phyloP scores from a whole-genome alignment of 2,113 vertebrate genomes.

The Hystrix brachyura region DNA sequence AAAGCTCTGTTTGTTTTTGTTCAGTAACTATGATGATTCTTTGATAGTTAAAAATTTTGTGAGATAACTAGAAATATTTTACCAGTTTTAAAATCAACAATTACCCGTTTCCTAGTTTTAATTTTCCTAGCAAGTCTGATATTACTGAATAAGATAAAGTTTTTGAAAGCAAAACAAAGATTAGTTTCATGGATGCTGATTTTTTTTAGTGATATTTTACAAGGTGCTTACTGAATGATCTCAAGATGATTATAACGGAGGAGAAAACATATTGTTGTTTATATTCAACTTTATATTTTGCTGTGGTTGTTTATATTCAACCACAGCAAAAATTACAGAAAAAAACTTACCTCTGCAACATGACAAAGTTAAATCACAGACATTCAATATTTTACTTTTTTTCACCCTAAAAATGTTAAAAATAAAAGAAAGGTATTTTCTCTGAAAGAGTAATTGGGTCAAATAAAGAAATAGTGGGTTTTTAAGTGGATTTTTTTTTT shows the following conservation, averaged over 20 bases:
- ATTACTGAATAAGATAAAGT: not conserved
- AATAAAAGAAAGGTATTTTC: not conserved
- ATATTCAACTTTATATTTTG: constrained; percentile 45
- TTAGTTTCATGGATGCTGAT: not conserved
- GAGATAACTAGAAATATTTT: not conserved
- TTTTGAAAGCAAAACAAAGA: not conserved
- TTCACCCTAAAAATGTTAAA: not conserved
- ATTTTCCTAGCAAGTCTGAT: not conserved
- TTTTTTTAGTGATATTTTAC: not conserved
- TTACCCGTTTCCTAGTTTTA: not conserved
- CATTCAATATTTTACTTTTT: not conserved
- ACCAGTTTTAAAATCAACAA: not conserved
- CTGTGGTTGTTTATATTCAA: constrained; percentile 5
- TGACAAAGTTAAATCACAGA: not conserved
- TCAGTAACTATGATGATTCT: not conserved
- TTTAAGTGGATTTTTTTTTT: not conserved
- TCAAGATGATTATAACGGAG: not conserved
- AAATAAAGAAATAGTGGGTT: not conserved
- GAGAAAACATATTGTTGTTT: not conserved
- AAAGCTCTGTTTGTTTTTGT: not conserved
- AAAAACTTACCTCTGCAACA: not conserved
- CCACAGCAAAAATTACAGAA: not conserved
- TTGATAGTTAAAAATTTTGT: not conserved
- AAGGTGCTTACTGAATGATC: not conserved
- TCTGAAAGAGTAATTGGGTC: not conserved